phyloP scores from a whole-genome alignment of 1,140 invertebrate genomes.

The Cotesia typhae region DNA sequence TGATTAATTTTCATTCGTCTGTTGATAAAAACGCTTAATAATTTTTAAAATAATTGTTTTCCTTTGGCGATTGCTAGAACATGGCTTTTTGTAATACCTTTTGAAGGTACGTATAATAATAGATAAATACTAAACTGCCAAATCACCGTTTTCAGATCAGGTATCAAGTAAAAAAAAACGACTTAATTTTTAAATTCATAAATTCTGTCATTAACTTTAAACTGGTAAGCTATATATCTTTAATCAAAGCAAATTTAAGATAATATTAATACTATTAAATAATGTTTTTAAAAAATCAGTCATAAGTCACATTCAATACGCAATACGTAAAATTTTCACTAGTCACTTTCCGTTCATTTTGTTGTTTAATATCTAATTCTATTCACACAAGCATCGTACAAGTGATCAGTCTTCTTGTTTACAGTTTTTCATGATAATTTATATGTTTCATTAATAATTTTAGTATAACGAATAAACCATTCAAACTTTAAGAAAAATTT shows the following conservation, averaged over 20 bases:
- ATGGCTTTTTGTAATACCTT: neutral
- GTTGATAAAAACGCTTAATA: neutral
- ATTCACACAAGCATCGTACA: conserved; percentile 14
- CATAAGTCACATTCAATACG: no score
- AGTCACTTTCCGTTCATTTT: neutral
- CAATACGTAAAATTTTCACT: no score
- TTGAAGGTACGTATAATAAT: neutral
- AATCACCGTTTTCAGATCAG: conserved; percentile 28
- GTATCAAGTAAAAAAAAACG: conserved; percentile 26
- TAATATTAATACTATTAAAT: no score
- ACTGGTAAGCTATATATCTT: no score
- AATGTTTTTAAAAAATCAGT: no score
- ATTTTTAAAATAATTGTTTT: neutral
- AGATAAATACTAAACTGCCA: neutral
- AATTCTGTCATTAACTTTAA: no score
- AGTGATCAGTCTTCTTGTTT: conserved; percentile 33
- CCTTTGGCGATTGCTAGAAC: neutral
- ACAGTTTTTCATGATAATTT: conserved; percentile 15
- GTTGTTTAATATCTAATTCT: conserved; percentile 3
- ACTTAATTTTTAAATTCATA: neutral
- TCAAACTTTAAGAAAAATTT: no score
- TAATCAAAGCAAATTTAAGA: no score
- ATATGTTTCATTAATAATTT: neutral
- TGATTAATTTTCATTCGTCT: neutral
- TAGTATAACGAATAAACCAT: no score